Base-by-base conservation (phyloP, 2,888 invertebrate species). In the Neoaliturus tenellus region DNA sequence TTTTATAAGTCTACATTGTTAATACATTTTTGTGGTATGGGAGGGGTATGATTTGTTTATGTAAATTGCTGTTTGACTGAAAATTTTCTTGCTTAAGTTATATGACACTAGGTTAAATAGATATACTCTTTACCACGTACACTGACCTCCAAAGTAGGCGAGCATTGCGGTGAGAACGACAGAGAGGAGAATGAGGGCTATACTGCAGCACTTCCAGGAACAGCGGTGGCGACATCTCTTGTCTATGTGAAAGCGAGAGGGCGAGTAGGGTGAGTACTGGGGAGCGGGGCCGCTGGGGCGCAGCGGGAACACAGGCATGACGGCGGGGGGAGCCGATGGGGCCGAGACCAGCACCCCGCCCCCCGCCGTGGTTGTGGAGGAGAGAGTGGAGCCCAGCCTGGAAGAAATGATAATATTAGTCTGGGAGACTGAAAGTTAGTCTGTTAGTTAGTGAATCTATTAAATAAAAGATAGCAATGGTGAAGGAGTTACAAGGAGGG, bases 121-220 rank as follows among this genome's bases (percentile, higher is more conserved):
- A 35, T 35, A 35, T 1, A 51, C 23, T 17, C 62, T 1, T 3
- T 17, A 62, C 4, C 62, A 28, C 14, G 62, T 28, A 62, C 62
- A 92, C 95, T 95, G 93, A 98, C 98, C 96, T 93, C 97, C 97
- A 92, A 98, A 97, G 92, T 98, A 98, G 89, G 97, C 96, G 91
- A 98, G 94, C 95, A 98, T 97, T 88, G 98, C 98, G 89, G 97
- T 95, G 90, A 98, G 94, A 89, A 96, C 95, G 90, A 98, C 96
- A 90, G 96, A 95, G 89, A 98, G 93, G 90, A 98, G 94, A 91
- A 98, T 97, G 92, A 98, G 95, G 89, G 96, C 95, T 91, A 98
- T 97, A 91, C 97, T 97, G 91, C 97, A 95, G 91, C 98, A 98
- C 92, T 98, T 97, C 98, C 98, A 98, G 90, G 98, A 97, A 93